phyloP scores from a whole-genome alignment of 2,888 invertebrate species.

The Zele albiditarsus region DNA sequence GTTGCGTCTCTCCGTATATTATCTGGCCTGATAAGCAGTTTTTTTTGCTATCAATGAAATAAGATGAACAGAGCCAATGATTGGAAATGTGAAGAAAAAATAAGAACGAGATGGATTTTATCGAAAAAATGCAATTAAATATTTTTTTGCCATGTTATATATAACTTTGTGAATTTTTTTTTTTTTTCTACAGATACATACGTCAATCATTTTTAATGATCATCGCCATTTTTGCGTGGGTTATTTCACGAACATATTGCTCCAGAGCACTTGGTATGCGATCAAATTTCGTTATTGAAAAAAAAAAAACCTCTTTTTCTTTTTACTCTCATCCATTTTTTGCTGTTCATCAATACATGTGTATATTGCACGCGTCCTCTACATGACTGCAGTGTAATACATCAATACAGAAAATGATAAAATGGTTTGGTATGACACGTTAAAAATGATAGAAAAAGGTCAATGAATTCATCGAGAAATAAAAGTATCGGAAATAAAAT shows the following conservation, averaged over 20 bases:
- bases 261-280: neutral
- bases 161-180: neutral
- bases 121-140: neutral
- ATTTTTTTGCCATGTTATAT: neutral
- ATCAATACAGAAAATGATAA: neutral
- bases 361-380: neutral
- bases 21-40: neutral
- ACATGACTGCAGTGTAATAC: neutral
- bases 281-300: neutral
- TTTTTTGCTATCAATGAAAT: neutral
- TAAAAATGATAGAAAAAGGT: neutral
- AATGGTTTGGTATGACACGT: neutral
- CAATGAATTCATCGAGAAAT: neutral
- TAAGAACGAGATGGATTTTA: too few relatives aligned
- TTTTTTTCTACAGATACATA: too few relatives aligned
- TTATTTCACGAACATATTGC: neutral
- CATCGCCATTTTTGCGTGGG: neutral
- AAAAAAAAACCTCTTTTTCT: neutral
- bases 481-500: neutral
- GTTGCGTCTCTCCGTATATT: neutral
- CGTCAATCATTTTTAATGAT: slow-evolving; percentile 14
- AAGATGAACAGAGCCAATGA: neutral
- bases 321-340: neutral
- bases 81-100: neutral
- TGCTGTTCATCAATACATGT: neutral